Conservation (phyloP, 2,113 vertebrate species). For the Urocolius indicus region DNA sequence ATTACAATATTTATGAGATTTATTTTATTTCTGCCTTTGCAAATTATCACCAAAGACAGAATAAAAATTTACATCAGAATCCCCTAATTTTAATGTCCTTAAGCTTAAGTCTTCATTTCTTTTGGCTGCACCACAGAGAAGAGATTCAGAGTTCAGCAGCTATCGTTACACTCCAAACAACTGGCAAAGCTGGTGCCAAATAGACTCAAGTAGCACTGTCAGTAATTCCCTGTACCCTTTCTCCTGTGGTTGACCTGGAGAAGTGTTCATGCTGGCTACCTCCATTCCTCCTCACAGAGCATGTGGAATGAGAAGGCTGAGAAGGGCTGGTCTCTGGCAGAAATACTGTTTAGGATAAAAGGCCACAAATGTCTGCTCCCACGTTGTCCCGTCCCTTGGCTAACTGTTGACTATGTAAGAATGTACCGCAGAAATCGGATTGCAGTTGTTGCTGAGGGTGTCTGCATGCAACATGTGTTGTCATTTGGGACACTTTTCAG, state of each 20-base stretch:
- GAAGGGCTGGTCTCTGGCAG: not conserved
- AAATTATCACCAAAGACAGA: not conserved
- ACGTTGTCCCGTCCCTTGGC: not conserved
- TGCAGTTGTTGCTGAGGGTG: not conserved
- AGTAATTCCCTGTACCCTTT: not conserved
- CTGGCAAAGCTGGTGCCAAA: not conserved
- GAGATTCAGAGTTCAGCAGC: not conserved
- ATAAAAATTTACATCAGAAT: not conserved
- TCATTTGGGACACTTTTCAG: not conserved
- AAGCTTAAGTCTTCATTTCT: not conserved
- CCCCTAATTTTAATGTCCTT: not conserved
- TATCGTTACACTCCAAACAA: not conserved
- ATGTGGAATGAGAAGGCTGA: not conserved
- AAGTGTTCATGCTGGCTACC: not conserved
- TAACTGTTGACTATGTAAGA: not conserved
- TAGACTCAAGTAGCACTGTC: not conserved
- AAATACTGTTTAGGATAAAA: not conserved
- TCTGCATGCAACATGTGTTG: not conserved
- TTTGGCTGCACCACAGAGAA: not conserved
- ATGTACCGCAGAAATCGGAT: not conserved
- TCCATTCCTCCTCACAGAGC: not conserved
- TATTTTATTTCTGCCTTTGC: not conserved
- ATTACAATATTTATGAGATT: not conserved
- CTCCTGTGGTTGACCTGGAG: not conserved
- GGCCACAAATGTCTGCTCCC: not conserved